Evolutionary conservation across 2,797 vertebrate species (phyloP).

Genomic region (Gallinago nigripennis): DNA sequence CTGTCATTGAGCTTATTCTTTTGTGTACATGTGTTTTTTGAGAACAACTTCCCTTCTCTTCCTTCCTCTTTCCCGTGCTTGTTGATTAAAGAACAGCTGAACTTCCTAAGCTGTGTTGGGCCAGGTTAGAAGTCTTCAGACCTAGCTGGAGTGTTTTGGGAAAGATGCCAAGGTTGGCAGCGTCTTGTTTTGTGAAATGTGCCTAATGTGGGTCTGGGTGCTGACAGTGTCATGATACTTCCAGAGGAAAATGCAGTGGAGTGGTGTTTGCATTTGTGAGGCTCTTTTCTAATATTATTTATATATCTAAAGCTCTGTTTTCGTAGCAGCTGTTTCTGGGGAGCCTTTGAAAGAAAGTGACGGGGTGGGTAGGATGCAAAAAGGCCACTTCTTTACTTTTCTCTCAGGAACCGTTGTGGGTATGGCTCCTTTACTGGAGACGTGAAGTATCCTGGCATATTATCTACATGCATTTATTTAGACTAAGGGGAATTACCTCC

Average conservation of each 20-base stretch:
- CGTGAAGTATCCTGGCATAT: background rate
- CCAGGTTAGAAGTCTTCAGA: background rate
- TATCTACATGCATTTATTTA: background rate
- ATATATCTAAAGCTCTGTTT: background rate
- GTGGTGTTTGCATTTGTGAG: background rate
- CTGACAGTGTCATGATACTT: background rate
- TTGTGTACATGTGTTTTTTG: background rate
- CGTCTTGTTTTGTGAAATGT: background rate
- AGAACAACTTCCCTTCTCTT: background rate
- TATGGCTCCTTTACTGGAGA: background rate
- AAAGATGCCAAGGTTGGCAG: background rate
- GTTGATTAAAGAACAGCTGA: background rate
- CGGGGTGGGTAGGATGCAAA: background rate
- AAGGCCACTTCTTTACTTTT: background rate
- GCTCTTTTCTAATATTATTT: background rate
- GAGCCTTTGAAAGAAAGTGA: background rate
- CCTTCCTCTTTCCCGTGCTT: constrained; percentile 6
- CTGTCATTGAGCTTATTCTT: background rate
- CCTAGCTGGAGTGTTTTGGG: background rate
- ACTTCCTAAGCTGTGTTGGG: background rate
- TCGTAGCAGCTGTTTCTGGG: background rate
- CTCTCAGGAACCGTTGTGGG: accelerated
- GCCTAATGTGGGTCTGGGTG: background rate
- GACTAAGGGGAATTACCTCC: background rate
- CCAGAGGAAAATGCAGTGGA: background rate